Conservation (phyloP, 2,888 invertebrate species). For the Ichneumoninae sp. region DNA sequence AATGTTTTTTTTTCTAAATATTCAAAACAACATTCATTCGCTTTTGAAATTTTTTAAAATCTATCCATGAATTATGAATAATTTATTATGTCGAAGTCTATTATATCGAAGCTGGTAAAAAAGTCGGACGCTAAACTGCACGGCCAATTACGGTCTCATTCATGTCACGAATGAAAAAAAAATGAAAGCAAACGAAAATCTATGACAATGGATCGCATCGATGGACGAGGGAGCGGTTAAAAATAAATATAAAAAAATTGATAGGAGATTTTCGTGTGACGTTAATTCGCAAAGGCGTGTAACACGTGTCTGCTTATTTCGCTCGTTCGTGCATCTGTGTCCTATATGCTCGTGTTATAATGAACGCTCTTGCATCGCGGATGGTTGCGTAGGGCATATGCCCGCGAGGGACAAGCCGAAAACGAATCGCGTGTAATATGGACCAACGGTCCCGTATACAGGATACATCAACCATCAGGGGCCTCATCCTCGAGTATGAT, state of each 20-base stretch:
- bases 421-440: slow-evolving; percentile 60
- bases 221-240: background rate
- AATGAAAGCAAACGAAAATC: background rate
- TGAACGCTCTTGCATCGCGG: slow-evolving; percentile 23
- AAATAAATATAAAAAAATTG: slow-evolving; percentile 21
- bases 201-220: background rate
- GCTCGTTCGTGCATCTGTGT: slow-evolving; percentile 20
- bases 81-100: background rate
- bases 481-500: slow-evolving; percentile 43
- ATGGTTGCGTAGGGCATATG: slow-evolving; percentile 37
- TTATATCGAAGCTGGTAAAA: background rate
- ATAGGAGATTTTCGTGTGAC: slow-evolving; percentile 55
- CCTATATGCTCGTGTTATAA: slow-evolving; percentile 21
- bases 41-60: too few species aligned
- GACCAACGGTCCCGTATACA: slow-evolving; percentile 32
- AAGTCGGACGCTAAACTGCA: background rate
- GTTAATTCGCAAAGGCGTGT: slow-evolving; percentile 50
- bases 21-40: too few species aligned
- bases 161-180: background rate
- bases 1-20: background rate
- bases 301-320: slow-evolving; percentile 45
- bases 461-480: slow-evolving; percentile 33
- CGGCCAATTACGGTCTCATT: background rate
- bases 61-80: background rate
- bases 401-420: slow-evolving; percentile 40